Conservation (phyloP, 2,888 invertebrate species). For the Homarus gammarus region DNA sequence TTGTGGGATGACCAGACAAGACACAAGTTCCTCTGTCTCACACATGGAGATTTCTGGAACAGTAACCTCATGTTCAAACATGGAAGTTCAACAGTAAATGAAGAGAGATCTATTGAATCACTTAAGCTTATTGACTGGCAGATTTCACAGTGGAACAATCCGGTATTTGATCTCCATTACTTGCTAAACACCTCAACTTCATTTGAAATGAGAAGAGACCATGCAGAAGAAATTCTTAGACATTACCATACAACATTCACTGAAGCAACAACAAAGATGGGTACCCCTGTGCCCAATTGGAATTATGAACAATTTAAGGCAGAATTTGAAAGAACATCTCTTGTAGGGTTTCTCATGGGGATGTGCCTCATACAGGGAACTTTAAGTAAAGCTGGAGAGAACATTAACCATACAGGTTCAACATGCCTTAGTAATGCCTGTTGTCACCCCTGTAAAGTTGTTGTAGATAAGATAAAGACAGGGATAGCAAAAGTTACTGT, state of each 20-base stretch:
- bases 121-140: constrained; percentile 75
- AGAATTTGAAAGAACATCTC: constrained; percentile 70
- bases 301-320: constrained; percentile 73
- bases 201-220: constrained; percentile 56
- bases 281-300: constrained; percentile 69
- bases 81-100: not conserved
- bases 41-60: constrained; percentile 75
- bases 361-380: constrained; percentile 75
- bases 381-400: constrained; percentile 74
- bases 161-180: constrained; percentile 74
- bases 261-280: constrained; percentile 60
- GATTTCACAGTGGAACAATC: constrained; percentile 73
- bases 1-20: constrained; percentile 69
- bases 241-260: constrained; percentile 75
- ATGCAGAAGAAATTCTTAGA: constrained; percentile 65
- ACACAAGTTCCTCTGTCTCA: constrained; percentile 69
- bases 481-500: constrained; percentile 63
- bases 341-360: constrained; percentile 75
- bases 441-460: constrained; percentile 32
- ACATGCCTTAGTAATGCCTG: constrained; percentile 35
- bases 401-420: constrained; percentile 50
- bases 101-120: constrained; percentile 40
- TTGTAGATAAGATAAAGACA: constrained; percentile 50
- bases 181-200: constrained; percentile 72
- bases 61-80: constrained; percentile 72